Conservation (phyloP, 2,797 vertebrate genomes). For the Amblyopsis hoosieri region DNA sequence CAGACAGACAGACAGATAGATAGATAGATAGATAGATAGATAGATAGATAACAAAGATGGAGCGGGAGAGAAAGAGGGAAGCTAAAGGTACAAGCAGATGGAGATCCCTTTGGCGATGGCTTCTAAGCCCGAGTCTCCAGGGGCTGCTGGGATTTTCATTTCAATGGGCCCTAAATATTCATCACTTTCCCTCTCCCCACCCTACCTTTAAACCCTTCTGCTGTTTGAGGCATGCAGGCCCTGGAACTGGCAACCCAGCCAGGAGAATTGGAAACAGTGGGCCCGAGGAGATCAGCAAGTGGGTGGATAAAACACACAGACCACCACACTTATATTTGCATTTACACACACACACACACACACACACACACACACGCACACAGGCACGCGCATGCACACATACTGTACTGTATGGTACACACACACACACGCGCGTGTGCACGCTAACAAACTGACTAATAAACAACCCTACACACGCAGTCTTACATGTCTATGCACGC, state of each 20-base stretch:
- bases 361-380: conserved; percentile 29
- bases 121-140: conserved; percentile 75
- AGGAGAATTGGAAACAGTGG: conserved; percentile 53
- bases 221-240: conserved; percentile 49
- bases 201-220: conserved; percentile 68
- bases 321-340: conserved; percentile 24
- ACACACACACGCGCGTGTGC: not conserved
- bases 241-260: conserved; percentile 58
- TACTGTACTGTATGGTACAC: too few species aligned
- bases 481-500: not conserved
- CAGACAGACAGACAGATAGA: not conserved
- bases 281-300: conserved; percentile 51
- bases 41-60: conserved; percentile 10
- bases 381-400: not conserved
- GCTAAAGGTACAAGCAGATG: conserved; percentile 76
- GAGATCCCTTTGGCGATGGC: conserved; percentile 80
- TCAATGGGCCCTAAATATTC: conserved; percentile 84
- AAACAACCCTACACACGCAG: not conserved
- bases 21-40: conserved; percentile 4
- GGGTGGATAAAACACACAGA: conserved; percentile 54
- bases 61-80: conserved; percentile 30
- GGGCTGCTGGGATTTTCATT: conserved; percentile 80
- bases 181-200: conserved; percentile 72
- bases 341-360: conserved; percentile 37
- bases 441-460: not conserved